Evolutionary conservation across 2,797 vertebrate genomes (phyloP).

Genomic region (Psittacula derbiana): DNA sequence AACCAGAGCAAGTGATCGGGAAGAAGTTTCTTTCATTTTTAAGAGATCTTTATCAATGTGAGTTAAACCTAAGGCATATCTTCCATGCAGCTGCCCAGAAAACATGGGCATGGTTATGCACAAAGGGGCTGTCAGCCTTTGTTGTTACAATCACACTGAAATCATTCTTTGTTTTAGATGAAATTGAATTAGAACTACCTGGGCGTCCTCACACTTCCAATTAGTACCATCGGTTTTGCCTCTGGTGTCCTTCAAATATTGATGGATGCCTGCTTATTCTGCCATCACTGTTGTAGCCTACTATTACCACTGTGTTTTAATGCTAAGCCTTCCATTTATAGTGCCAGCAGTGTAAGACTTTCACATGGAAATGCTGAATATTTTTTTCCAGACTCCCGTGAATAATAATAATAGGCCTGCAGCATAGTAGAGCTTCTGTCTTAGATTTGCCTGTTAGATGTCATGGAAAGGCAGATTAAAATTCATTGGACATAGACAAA

Average conservation of each 20-base stretch:
- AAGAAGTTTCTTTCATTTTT: neutral
- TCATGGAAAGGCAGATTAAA: neutral
- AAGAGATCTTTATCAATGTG: neutral
- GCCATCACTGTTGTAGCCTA: neutral
- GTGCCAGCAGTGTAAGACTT: neutral
- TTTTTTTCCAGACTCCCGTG: neutral
- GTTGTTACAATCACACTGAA: neutral
- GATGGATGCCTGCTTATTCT: neutral
- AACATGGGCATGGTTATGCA: neutral
- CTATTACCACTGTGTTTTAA: neutral
- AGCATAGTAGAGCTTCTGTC: neutral
- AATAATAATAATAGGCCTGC: conserved; percentile 40
- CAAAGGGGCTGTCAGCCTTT: neutral
- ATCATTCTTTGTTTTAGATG: neutral
- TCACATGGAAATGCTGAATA: neutral
- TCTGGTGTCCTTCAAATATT: conserved; percentile 32
- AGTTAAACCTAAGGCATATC: neutral
- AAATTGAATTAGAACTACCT: conserved; percentile 5
- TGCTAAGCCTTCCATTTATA: neutral
- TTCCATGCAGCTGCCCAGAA: neutral
- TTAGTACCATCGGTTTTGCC: neutral
- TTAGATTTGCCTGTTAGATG: conserved; percentile 13
- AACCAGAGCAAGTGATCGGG: neutral
- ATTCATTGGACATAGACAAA: conserved; percentile 1
- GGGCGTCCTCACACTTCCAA: neutral